Percentiles rank a stretch among this genome's conserved stretches.
phyloP scores from a whole-genome alignment of 2,888 invertebrate genomes.

The Allacma fusca region DNA sequence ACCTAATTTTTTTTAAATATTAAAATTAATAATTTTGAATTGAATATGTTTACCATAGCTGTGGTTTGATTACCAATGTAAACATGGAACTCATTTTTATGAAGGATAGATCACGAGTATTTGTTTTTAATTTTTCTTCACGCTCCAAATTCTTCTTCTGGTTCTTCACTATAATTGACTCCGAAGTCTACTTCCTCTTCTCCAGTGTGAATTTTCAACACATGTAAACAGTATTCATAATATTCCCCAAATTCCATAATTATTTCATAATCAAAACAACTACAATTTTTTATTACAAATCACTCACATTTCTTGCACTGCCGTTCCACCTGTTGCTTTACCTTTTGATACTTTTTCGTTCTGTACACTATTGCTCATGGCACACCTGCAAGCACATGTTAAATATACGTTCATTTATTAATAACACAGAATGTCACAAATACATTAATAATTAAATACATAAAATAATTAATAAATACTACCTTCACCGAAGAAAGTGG shows the following conservation, averaged over 20 bases:
- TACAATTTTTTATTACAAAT: background rate
- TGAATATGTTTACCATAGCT: conserved; percentile 96
- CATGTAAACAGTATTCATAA: background rate
- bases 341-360: conserved; percentile 96
- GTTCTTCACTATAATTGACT: conserved; percentile 80
- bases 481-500: conserved; percentile 97
- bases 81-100: conserved; percentile 99
- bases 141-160: conserved; percentile 96
- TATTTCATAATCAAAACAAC: background rate
- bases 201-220: conserved; percentile 75
- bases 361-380: conserved; percentile 98
- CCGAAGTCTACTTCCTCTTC: conserved; percentile 92
- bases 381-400: conserved; percentile 73
- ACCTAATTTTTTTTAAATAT: too few species aligned
- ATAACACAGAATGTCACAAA: too few species aligned
- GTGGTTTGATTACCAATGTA: conserved; percentile 99
- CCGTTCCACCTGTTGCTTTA: conserved; percentile 96
- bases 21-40: conserved; percentile 91
- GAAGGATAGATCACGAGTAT: conserved; percentile 94
- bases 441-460: too few species aligned
- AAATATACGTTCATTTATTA: too few species aligned
- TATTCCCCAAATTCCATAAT: conserved; percentile 10
- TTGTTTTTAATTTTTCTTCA: conserved; percentile 95
- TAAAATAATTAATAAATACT: conserved; percentile 10
- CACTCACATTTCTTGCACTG: conserved; percentile 95